phyloP scores from a whole-genome alignment of 2,113 vertebrate genomes.

The Henicopernis longicauda region DNA sequence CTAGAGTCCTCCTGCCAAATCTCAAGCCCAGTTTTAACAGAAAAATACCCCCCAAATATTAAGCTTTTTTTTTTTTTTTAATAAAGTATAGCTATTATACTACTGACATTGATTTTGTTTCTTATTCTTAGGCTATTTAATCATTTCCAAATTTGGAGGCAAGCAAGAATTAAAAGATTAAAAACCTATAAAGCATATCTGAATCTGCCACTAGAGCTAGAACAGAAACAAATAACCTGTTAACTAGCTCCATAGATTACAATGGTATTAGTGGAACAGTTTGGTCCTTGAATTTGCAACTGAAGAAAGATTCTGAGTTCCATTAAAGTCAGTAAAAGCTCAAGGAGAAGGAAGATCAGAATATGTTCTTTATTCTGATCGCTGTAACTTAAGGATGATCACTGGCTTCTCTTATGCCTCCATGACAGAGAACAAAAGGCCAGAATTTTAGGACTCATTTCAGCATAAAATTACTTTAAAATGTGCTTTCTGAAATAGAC shows the following conservation, averaged over 20 bases:
- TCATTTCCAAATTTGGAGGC: background rate
- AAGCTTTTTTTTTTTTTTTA: background rate
- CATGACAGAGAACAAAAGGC: background rate
- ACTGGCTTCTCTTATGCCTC: background rate
- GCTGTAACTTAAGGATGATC: background rate
- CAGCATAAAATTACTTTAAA: background rate
- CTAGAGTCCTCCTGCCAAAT: background rate
- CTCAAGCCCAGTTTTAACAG: background rate
- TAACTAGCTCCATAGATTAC: background rate
- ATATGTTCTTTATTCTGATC: background rate
- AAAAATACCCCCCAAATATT: background rate
- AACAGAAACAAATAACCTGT: background rate
- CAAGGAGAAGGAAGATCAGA: background rate
- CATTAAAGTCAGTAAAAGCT: background rate
- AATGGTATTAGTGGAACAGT: background rate
- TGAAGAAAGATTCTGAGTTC: background rate
- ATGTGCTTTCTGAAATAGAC: slow-evolving; percentile 5
- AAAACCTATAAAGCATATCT: background rate
- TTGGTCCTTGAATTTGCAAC: background rate
- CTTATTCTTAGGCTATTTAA: background rate
- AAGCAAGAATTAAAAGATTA: background rate
- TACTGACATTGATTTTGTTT: background rate
- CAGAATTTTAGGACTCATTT: background rate
- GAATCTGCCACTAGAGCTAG: background rate
- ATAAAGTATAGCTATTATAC: background rate